Conservation (phyloP, 30 jellyfish, hydroid and myxozoan species). For the Hydractinia echinata region DNA sequence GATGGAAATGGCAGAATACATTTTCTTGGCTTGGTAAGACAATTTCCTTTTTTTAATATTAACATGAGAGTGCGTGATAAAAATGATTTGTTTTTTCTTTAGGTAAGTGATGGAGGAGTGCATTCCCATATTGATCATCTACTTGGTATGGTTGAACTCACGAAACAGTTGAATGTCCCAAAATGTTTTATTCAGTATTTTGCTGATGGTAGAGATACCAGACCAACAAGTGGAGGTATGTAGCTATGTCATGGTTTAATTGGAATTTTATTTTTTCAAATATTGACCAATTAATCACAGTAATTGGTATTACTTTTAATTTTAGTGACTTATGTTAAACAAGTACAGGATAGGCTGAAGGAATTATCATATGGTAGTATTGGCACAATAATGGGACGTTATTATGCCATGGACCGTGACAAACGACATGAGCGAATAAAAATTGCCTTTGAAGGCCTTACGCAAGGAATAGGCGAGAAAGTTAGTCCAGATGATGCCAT, state of each 20-base stretch:
- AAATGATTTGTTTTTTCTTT: background rate
- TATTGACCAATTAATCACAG: background rate
- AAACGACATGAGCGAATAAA: constrained; percentile 86
- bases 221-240: constrained; percentile 98
- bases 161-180: constrained; percentile 73
- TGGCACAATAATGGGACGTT: constrained; percentile 86
- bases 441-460: constrained; percentile 94
- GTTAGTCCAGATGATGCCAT: constrained; percentile 48
- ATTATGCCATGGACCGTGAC: constrained; percentile 99
- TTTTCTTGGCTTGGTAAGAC: constrained; percentile 83
- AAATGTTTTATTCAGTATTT: constrained; percentile 80
- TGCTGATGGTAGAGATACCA: constrained; percentile 97
- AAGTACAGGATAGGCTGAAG: constrained; percentile 57
- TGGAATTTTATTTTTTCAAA: background rate
- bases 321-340: constrained; percentile 79
- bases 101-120: constrained; percentile 99
- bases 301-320: background rate
- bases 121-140: constrained; percentile 97
- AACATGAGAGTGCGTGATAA: too few species aligned
- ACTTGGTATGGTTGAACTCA: constrained; percentile 77
- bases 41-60: background rate
- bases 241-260: background rate
- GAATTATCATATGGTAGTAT: constrained; percentile 75
- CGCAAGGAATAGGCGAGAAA: constrained; percentile 83
- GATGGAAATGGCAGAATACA: constrained; percentile 83